Evolutionary conservation across 2,797 vertebrate genomes (phyloP).

Genomic region (Esox masquinongy): DNA sequence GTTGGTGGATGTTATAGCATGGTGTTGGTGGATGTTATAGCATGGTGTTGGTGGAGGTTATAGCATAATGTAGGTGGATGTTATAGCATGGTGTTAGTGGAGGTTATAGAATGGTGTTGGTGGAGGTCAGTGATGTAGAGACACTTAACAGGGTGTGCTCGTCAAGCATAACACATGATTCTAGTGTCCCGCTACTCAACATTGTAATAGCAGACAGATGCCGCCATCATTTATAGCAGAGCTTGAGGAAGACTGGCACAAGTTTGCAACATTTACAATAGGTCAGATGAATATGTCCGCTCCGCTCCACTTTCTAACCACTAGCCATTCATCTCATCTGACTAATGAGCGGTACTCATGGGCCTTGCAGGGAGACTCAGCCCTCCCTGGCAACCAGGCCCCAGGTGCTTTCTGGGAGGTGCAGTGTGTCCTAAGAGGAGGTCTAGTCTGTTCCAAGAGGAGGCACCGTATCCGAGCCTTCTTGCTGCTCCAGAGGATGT

Average conservation of each 20-base stretch:
- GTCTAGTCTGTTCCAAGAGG: not conserved
- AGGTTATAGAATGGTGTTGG: no score
- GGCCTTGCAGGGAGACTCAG: conserved; percentile 61
- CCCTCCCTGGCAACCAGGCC: conserved; percentile 52
- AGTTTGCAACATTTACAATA: conserved; percentile 82
- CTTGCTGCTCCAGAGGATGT: conserved; percentile 62
- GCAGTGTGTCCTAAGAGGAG: not conserved
- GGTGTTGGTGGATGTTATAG: no score
- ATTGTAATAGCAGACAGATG: conserved; percentile 73
- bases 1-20: no score
- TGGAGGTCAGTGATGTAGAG: no score
- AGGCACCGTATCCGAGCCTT: conserved; percentile 19
- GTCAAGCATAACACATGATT: conserved; percentile 39
- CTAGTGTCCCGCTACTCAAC: conserved; percentile 67
- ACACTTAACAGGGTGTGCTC: no score
- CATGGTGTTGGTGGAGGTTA: no score
- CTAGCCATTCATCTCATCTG: conserved; percentile 84
- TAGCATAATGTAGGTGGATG: no score
- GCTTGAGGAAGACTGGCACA: conserved; percentile 63
- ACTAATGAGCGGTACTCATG: conserved; percentile 81
- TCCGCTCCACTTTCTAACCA: conserved; percentile 70
- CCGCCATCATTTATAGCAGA: conserved; percentile 73
- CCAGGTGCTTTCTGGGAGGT: conserved; percentile 53
- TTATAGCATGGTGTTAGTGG: no score
- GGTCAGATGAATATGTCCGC: conserved; percentile 80